Conservation (phyloP, 2,797 vertebrate species). For the Helostoma temminkii region DNA sequence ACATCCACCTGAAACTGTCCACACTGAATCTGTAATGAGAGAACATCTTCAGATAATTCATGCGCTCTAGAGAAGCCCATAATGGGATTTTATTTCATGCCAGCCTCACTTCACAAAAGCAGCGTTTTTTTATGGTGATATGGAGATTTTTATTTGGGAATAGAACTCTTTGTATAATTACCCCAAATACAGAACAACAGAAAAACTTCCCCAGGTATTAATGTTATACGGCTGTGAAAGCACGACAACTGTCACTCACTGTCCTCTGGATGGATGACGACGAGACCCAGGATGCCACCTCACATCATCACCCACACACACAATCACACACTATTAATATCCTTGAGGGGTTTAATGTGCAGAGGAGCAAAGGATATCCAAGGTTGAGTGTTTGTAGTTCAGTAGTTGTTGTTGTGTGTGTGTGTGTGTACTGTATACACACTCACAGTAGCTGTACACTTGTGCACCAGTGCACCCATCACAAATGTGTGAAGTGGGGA, state of each 20-base stretch:
- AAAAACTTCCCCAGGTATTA: background rate
- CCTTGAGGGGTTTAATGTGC: slow-evolving; percentile 41
- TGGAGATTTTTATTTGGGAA: background rate
- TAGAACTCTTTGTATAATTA: slow-evolving; percentile 1
- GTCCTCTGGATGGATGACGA: slow-evolving; percentile 46
- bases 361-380: slow-evolving; percentile 55
- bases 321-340: slow-evolving; percentile 35
- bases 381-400: slow-evolving; percentile 49
- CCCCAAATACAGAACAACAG: background rate
- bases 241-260: slow-evolving; percentile 29
- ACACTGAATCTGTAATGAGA: background rate
- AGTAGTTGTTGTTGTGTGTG: slow-evolving; percentile 23
- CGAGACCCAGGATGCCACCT: slow-evolving; percentile 23
- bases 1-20: background rate
- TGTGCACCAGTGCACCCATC: slow-evolving; percentile 57
- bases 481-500: slow-evolving; percentile 52
- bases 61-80: background rate
- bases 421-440: background rate
- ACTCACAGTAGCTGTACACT: slow-evolving; percentile 29
- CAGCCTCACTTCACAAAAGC: background rate
- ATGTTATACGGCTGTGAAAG: slow-evolving; percentile 23
- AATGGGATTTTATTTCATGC: background rate
- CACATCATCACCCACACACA: slow-evolving; percentile 13
- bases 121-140: background rate
- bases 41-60: slow-evolving; percentile 1